Conservation (phyloP, 2,113 vertebrate species). For the Melanostigma gelatinosum region DNA sequence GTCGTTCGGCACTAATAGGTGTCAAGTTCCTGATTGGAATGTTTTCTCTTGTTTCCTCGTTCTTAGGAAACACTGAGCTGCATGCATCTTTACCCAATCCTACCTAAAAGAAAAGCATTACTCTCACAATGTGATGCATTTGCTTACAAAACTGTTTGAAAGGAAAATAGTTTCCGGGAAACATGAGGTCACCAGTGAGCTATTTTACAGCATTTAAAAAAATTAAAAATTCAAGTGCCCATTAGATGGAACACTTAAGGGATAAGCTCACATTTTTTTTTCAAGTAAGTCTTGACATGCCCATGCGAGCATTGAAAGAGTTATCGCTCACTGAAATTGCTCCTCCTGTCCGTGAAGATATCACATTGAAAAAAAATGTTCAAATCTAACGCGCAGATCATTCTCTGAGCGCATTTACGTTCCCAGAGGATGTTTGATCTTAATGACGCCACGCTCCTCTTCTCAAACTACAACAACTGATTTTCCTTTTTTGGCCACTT, state of each 20-base stretch:
- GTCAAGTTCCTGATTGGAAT: not conserved
- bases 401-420: too few species aligned
- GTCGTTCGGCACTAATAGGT: not conserved
- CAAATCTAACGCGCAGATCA: too few species aligned
- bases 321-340: too few species aligned
- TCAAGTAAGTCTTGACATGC: not conserved
- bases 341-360: too few species aligned
- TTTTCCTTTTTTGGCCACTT: too few species aligned
- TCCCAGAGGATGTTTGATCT: too few species aligned
- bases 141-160: not conserved
- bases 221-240: not conserved
- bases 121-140: not conserved
- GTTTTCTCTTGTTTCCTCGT: not conserved
- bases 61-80: not conserved
- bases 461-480: too few species aligned
- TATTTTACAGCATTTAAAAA: not conserved
- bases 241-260: not conserved
- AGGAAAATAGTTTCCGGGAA: not conserved
- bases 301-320: too few species aligned
- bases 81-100: not conserved
- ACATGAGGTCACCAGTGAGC: not conserved
- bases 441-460: too few species aligned
- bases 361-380: too few species aligned
- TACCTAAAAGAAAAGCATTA: not conserved
- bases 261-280: not conserved